phyloP scores from a whole-genome alignment of 2,113 vertebrate species.

The Penelope pileata region DNA sequence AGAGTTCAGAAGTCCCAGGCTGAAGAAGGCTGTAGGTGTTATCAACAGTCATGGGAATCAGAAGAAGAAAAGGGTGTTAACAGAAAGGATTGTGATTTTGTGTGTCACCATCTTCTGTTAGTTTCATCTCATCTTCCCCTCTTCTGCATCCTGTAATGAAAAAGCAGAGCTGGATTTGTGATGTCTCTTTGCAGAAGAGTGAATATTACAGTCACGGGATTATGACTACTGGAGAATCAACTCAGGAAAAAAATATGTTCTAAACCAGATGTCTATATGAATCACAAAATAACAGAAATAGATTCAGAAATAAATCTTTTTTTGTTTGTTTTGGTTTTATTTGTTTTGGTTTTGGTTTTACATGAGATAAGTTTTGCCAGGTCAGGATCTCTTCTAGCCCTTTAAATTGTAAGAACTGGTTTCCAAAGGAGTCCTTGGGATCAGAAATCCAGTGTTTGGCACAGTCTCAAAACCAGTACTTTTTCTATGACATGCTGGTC shows the following conservation, averaged over 20 bases:
- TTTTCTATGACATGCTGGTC: neutral
- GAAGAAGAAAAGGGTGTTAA: neutral
- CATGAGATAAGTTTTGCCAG: constrained; percentile 3
- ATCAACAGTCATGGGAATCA: neutral
- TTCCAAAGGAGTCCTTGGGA: constrained; percentile 43
- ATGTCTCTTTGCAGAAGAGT: constrained; percentile 2
- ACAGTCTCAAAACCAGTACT: neutral
- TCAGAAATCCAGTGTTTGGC: constrained; percentile 6
- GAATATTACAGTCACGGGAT: neutral
- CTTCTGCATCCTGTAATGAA: neutral
- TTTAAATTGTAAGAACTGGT: constrained; percentile 28
- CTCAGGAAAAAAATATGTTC: neutral
- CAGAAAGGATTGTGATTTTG: neutral
- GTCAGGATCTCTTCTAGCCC: neutral
- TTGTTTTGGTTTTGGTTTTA: neutral
- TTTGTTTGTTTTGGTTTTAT: too few relatives aligned
- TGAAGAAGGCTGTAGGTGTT: neutral
- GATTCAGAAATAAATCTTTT: neutral
- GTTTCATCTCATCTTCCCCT: neutral
- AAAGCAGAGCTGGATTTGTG: neutral
- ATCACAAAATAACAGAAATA: neutral
- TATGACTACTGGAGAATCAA: neutral
- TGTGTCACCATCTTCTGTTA: neutral
- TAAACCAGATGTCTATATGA: neutral
- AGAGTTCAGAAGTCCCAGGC: neutral